A percentile compares a stretch with the other conserved stretches of the same genome.
phyloP scores from a whole-genome alignment of 2,113 vertebrate genomes.

The Misgurnus anguillicaudatus region DNA sequence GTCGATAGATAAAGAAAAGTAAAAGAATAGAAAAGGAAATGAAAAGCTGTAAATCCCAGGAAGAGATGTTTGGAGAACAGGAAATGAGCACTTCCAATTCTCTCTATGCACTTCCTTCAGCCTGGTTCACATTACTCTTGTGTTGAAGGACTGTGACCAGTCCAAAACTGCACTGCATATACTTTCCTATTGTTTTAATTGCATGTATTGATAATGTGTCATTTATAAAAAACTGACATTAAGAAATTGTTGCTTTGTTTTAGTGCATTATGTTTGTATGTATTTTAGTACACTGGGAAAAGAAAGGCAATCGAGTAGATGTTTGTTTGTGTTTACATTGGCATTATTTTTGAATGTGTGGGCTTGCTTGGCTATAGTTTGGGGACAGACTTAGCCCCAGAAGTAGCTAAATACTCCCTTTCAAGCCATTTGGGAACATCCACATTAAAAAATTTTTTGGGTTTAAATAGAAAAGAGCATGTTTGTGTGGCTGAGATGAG shows the following conservation, averaged over 20 bases:
- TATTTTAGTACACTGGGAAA: slow-evolving; percentile 9
- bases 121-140: slow-evolving; percentile 21
- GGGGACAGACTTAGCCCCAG: too few relatives aligned
- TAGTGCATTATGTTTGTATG: neutral
- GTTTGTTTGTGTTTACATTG: slow-evolving; percentile 11
- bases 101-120: neutral
- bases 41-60: slow-evolving; percentile 38
- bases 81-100: slow-evolving; percentile 37
- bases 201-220: neutral
- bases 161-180: neutral
- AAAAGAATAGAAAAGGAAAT: slow-evolving; percentile 30
- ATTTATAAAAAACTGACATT: neutral
- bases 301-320: neutral
- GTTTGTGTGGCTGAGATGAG: neutral
- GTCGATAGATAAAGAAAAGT: neutral
- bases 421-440: too few relatives aligned
- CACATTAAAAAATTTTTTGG: too few relatives aligned
- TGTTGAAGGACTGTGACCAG: neutral
- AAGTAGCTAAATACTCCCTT: too few relatives aligned
- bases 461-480: too few relatives aligned
- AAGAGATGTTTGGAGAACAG: slow-evolving; percentile 35
- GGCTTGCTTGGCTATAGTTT: too few relatives aligned
- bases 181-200: neutral
- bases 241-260: neutral
- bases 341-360: slow-evolving; percentile 28